phyloP scores from a whole-genome alignment of 2,888 invertebrate genomes.

The Stenotaenia linearis region DNA sequence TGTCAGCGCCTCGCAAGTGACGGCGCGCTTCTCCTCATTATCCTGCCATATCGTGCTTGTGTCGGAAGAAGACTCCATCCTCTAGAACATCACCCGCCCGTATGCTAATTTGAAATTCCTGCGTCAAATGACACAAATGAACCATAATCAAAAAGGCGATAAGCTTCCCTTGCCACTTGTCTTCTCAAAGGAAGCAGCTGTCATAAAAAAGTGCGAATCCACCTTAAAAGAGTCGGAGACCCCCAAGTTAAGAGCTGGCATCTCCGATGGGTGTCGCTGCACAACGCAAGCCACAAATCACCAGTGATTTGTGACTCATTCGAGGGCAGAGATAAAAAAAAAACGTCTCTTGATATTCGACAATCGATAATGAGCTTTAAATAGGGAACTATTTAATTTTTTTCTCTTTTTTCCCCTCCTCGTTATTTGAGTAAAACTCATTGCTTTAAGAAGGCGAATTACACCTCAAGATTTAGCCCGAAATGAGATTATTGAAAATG shows the following conservation, averaged over 20 bases:
- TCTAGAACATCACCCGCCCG: not conserved
- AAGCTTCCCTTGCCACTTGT: slow-evolving; percentile 17
- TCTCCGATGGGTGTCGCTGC: slow-evolving; percentile 11
- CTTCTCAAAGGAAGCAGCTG: not conserved
- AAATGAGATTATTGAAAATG: slow-evolving; percentile 19
- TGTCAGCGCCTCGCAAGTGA: slow-evolving; percentile 7
- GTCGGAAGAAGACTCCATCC: slow-evolving; percentile 6
- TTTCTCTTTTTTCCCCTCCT: not conserved
- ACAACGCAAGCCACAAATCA: slow-evolving; percentile 2
- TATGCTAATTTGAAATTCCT: slow-evolving; percentile 19
- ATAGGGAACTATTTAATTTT: not conserved
- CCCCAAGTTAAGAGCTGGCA: not conserved
- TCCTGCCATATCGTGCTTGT: slow-evolving; percentile 6
- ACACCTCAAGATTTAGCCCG: not conserved
- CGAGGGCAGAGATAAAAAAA: not conserved
- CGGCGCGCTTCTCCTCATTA: slow-evolving; percentile 11
- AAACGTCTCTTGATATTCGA: not conserved
- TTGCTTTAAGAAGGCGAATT: not conserved
- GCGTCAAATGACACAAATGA: slow-evolving; percentile 19
- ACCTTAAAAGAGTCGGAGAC: not conserved
- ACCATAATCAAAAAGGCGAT: slow-evolving; percentile 11
- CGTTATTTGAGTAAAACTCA: not conserved
- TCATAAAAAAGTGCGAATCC: not conserved
- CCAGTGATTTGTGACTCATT: slow-evolving; percentile 7
- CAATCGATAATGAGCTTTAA: slow-evolving; percentile 9